These are phyloP conservation scores for Sialis lutaria DNA, from an alignment of 2,888 invertebrate species.

Conservation along the genomic window DNA sequence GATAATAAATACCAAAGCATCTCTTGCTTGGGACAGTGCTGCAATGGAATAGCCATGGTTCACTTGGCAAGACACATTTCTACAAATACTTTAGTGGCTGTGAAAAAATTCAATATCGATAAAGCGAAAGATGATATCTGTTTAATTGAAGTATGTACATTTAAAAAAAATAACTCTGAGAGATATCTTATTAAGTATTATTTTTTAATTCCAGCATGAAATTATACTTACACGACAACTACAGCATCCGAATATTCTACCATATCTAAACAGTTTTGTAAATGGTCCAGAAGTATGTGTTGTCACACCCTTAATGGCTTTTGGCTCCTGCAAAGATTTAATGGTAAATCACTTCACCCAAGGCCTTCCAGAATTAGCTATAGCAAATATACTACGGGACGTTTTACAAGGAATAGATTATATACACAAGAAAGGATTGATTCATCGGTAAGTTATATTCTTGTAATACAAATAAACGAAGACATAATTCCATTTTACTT, in stretches of 20 bases:
- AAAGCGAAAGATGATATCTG: constrained; percentile 42
- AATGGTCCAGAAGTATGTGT: constrained; percentile 60
- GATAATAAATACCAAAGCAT: constrained; percentile 46
- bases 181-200: not conserved
- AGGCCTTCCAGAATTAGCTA: constrained; percentile 64
- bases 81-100: constrained; percentile 46
- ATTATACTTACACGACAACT: constrained; percentile 59
- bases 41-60: constrained; percentile 49
- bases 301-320: constrained; percentile 68
- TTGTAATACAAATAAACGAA: not conserved
- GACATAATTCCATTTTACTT: constrained; percentile 13
- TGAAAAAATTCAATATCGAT: constrained; percentile 63
- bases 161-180: not conserved
- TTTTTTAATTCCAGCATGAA: constrained; percentile 45
- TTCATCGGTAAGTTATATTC: constrained; percentile 48
- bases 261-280: constrained; percentile 60
- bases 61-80: constrained; percentile 51
- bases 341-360: constrained; percentile 54
- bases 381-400: constrained; percentile 63
- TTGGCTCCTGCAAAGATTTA: constrained; percentile 68
- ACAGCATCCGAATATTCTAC: constrained; percentile 61
- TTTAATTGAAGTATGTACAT: constrained; percentile 35
- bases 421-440: constrained; percentile 65
- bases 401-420: constrained; percentile 66
- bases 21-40: constrained; percentile 49